Percentiles rank a stretch among this genome's conserved stretches.
Conservation (phyloP, 2,113 vertebrate genomes). For the Cairina moschata region DNA sequence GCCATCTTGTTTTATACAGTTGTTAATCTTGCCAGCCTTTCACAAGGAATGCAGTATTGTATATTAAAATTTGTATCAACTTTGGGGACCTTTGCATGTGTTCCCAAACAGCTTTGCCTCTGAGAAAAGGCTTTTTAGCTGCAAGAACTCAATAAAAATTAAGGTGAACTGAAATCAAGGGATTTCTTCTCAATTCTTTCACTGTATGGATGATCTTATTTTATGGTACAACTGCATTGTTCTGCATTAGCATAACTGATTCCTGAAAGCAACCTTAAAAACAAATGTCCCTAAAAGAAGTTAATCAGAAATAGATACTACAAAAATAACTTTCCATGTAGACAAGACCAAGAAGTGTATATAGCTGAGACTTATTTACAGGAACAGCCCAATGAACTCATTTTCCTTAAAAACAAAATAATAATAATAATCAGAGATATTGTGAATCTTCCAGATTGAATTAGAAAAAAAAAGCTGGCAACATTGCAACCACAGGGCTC, state of each 20-base stretch:
- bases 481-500: not conserved
- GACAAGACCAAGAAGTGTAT: not conserved
- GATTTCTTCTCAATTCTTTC: not conserved
- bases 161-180: not conserved
- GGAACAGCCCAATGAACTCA: not conserved
- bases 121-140: not conserved
- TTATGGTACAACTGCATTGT: not conserved
- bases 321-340: not conserved
- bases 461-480: not conserved
- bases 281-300: not conserved
- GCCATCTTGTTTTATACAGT: not conserved
- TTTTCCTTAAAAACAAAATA: not conserved
- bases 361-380: not conserved
- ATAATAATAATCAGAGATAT: not conserved
- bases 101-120: not conserved
- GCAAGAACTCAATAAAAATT: not conserved
- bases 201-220: not conserved
- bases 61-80: not conserved
- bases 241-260: conserved; percentile 14
- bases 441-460: not conserved
- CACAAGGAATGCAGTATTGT: not conserved
- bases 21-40: not conserved
- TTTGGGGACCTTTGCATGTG: not conserved
- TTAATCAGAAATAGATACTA: not conserved
- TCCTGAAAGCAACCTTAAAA: not conserved